Evolutionary conservation across 2,797 vertebrate species (phyloP).

Genomic region (Rhinoraja longicauda): DNA sequence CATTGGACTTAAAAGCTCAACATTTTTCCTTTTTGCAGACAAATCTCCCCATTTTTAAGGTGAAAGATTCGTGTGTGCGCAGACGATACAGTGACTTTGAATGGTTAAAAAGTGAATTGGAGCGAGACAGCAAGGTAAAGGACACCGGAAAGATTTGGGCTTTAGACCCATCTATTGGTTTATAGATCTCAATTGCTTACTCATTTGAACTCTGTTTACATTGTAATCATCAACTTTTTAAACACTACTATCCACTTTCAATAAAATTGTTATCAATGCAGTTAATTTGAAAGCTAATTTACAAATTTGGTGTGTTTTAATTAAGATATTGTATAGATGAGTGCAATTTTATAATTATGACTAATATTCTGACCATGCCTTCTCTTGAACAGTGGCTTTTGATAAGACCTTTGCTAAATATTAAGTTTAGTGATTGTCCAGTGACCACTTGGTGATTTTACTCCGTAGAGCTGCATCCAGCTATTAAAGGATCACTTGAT

Average conservation of each 20-base stretch:
- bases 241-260: not conserved
- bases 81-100: slow-evolving; percentile 97
- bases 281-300: not conserved
- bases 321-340: too few relatives aligned
- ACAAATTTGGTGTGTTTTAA: too few relatives aligned
- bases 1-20: not conserved
- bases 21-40: slow-evolving; percentile 61
- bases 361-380: too few relatives aligned
- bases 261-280: not conserved
- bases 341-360: too few relatives aligned
- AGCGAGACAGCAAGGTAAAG: slow-evolving; percentile 93
- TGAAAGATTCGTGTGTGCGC: slow-evolving; percentile 91
- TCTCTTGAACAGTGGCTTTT: not conserved
- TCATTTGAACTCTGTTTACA: not conserved
- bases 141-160: not conserved
- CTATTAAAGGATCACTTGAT: not conserved
- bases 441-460: not conserved
- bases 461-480: not conserved
- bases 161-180: not conserved
- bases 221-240: not conserved
- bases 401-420: not conserved
- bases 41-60: slow-evolving; percentile 95
- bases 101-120: slow-evolving; percentile 97
- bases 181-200: not conserved
- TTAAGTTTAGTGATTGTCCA: not conserved